Evolutionary conservation across 2,888 invertebrate species (phyloP), one percentile per base, ranked within the genome.

Genomic region (Odontothrips loti): DNA sequence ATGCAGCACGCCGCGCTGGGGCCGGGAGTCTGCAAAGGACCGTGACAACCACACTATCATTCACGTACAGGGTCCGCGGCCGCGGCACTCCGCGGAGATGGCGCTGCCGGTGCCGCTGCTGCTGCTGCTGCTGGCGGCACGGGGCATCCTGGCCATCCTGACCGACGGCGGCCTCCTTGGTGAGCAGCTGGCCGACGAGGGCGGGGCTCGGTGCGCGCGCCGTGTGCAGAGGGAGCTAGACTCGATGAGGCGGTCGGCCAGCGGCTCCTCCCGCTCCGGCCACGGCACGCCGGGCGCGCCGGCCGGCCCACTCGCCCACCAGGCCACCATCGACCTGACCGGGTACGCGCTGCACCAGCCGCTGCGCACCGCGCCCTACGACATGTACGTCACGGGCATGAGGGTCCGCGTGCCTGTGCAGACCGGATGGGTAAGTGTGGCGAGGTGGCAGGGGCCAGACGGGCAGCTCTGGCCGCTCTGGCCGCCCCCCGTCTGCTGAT

Each of bases 331-430:
- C 68, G 68, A 75, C 68, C 68, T 75, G 68, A 27, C 91, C 83
- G 92, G 92, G 11, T 93, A 92, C 87, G 91, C 92, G 48, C 86
- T 93, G 79, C 90, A 91, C 84, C 91, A 92, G 84, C 90, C 90
- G 83, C 88, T 93, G 86, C 87, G 92, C 75, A 88, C 90, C 80
- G 91, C 90, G 11, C 92, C 92, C 0, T 89, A 91, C 80, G 92
- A 92, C 84, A 92, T 93, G 92, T 92, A 92, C 85, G 92, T 93
- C 79, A 92, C 92, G 0, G 89, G 92, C 83, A 92, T 93, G 91
- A 87, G 91, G 75, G 93, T 94, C 0, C 89, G 92, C 9, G 88
- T 93, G 27, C 93, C 93, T 1, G 90, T 91, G 81, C 90, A 91
- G 83, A 89, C 89, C 85, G 88, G 89, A 85, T 93, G 93, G 93